Evolutionary conservation across 2,113 vertebrate genomes (phyloP), one percentile per base, ranked within the genome.

Genomic region (Petaurus breviceps): DNA sequence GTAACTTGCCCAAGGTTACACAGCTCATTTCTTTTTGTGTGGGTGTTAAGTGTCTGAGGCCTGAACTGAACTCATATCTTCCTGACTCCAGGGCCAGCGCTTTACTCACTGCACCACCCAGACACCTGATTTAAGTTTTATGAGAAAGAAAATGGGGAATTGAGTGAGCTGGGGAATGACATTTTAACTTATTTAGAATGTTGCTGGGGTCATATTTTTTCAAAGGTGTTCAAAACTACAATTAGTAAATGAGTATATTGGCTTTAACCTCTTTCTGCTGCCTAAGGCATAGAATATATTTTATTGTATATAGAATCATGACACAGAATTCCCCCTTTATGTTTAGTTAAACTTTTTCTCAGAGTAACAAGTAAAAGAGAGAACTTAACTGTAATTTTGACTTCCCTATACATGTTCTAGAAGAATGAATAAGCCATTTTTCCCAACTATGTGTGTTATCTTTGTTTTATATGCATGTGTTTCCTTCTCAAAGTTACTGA

Each of bases 131-230:
- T 37, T 28, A 57, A 57, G 12, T 12, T 68, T 77, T 77, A 16
- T n/a, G 37, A 77, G 37, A 16, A n/a, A n/a, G 68, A 14, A 4
- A n/a, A 77, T 77, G 37, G 5, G 22, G 16, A 77, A 77, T 77
- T 10, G 5, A 77, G 37, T 6, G 14, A n/a, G 16, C 37, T 77
- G 16, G n/a, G 37, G 37, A 77, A 77, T 8, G 5, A 84, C 49
- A 90, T 90, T 90, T 52, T 94, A 22, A 3, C 51, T 57, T 37
- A 91, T 24, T 95, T 43, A 92, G 68, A 92, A 95, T 95, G 96
- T 31, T 91, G 96, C 28, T 92, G 52, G 16, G 54, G 52, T 93
- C 43, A n/a, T 92, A 94, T 68, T 93, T 95, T 92, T 96, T 26
- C 55, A 93, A 94, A 90, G 8, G 47, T 43, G 2, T 91, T 93